Evolutionary conservation across 2,113 vertebrate genomes (phyloP).

Genomic region (Myocastor coypus): DNA sequence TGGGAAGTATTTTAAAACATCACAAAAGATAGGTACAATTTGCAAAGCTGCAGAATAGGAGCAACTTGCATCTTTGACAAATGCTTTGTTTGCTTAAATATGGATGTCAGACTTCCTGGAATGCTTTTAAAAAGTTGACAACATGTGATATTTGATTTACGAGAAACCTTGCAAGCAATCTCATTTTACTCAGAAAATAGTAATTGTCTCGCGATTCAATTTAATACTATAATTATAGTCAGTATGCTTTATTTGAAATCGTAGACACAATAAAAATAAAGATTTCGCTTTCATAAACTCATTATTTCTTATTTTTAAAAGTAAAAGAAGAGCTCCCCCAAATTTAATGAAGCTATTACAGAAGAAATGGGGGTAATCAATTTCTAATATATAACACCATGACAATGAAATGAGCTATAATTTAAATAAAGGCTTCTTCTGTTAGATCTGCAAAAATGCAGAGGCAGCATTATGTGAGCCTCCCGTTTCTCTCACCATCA

Average conservation of each 20-base stretch:
- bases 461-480: slow-evolving; percentile 83
- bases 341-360: slow-evolving; percentile 85
- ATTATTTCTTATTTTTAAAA: slow-evolving; percentile 82
- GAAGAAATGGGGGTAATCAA: slow-evolving; percentile 83
- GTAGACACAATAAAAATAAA: slow-evolving; percentile 77
- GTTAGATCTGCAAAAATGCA: slow-evolving; percentile 85
- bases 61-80: background rate
- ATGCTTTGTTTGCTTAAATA: slow-evolving; percentile 20
- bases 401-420: slow-evolving; percentile 82
- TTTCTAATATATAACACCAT: slow-evolving; percentile 84
- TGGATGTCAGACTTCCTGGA: background rate
- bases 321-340: slow-evolving; percentile 72
- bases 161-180: slow-evolving; percentile 54
- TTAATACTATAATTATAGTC: slow-evolving; percentile 76
- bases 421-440: slow-evolving; percentile 83
- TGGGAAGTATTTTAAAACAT: background rate
- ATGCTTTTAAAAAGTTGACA: slow-evolving; percentile 57
- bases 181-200: slow-evolving; percentile 78
- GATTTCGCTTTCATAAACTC: slow-evolving; percentile 71
- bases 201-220: slow-evolving; percentile 73
- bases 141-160: slow-evolving; percentile 59
- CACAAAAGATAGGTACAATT: background rate
- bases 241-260: slow-evolving; percentile 77
- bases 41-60: background rate
- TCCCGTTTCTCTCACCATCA: slow-evolving; percentile 69